Evolutionary conservation across 1,140 invertebrate species (phyloP).

Genomic region (Tenebrio molitor): DNA sequence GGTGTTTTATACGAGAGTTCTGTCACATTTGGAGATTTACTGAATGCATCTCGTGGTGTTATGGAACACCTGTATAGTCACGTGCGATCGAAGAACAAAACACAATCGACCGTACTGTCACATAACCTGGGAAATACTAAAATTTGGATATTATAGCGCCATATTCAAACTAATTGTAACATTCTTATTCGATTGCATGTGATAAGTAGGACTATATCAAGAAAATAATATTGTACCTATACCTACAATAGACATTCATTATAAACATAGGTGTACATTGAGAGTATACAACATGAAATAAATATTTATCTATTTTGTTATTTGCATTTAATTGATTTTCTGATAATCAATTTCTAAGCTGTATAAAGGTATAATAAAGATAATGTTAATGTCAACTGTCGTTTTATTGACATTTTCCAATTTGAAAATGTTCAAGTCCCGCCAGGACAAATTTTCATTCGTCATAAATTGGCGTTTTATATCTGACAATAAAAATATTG

Average conservation of each 20-base stretch:
- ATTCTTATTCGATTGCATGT: not conserved
- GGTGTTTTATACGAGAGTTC: slow-evolving; percentile 4
- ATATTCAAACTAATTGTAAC: no score
- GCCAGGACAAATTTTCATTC: no score
- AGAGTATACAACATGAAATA: slow-evolving; percentile 10
- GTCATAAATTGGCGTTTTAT: no score
- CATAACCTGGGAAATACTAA: no score
- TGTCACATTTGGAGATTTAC: not conserved
- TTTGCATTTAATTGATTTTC: slow-evolving; percentile 29
- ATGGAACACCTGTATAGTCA: not conserved
- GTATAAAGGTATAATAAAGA: slow-evolving; percentile 31
- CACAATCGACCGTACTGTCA: no score
- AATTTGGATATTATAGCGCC: no score
- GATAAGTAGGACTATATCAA: slow-evolving; percentile 11
- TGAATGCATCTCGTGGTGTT: not conserved
- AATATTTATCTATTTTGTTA: slow-evolving; percentile 41
- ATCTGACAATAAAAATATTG: no score
- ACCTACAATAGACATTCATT: slow-evolving; percentile 15
- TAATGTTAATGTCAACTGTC: slow-evolving; percentile 12
- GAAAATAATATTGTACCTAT: slow-evolving; percentile 6
- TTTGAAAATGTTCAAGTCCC: not conserved
- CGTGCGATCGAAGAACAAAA: not conserved
- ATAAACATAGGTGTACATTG: not conserved
- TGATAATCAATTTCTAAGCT: slow-evolving; percentile 35
- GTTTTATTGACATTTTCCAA: not conserved